A percentile compares a stretch with the other conserved stretches of the same genome.
phyloP scores from a whole-genome alignment of 2,113 vertebrate species.

The Microcebus tavaratra region DNA sequence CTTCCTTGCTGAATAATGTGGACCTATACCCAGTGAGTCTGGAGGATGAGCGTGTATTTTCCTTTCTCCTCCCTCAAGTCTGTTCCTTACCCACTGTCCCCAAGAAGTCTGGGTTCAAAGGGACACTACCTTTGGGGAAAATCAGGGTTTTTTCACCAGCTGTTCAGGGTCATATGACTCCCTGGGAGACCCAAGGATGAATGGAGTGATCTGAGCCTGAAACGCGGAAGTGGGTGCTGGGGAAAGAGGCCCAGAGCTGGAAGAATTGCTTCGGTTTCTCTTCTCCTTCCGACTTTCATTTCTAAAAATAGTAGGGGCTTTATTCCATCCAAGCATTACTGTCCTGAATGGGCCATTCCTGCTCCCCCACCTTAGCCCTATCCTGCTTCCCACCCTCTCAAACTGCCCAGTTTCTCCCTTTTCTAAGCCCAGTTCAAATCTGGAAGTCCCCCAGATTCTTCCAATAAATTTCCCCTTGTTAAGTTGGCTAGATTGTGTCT shows the following conservation, averaged over 20 bases:
- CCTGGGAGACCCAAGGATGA: background rate
- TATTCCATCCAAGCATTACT: background rate
- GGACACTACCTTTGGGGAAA: background rate
- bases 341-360: background rate
- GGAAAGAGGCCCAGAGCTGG: slow-evolving; percentile 4
- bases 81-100: background rate
- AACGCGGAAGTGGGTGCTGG: slow-evolving; percentile 22
- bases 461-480: background rate
- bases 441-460: background rate
- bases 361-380: background rate
- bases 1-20: background rate
- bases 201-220: background rate
- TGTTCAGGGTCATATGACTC: background rate
- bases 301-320: background rate
- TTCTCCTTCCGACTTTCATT: slow-evolving; percentile 31
- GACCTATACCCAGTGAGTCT: background rate
- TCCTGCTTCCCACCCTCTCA: background rate
- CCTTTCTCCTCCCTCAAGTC: background rate
- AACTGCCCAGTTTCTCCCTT: background rate
- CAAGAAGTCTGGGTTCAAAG: slow-evolving; percentile 4
- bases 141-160: slow-evolving; percentile 2
- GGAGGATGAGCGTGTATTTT: background rate
- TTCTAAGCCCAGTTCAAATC: background rate
- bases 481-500: background rate
- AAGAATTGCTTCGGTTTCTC: background rate